Evolutionary conservation across 2,113 vertebrate species (phyloP), one percentile per base, ranked within the genome.

Genomic region (Anarrhichthys ocellatus): DNA sequence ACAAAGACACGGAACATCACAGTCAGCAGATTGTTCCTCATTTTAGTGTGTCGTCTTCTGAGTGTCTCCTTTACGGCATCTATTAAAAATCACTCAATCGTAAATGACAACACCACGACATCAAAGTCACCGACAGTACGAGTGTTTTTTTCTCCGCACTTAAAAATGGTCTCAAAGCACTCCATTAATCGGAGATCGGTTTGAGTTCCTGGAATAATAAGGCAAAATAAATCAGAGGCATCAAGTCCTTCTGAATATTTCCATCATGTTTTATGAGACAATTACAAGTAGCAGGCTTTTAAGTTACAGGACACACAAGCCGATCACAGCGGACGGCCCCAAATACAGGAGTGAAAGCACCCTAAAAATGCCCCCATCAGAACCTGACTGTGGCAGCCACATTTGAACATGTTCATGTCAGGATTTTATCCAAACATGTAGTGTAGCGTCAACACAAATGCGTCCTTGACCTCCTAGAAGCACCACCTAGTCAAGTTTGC

Each of bases 401-500:
- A 38, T 72, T 75, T 62, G 36, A 44, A 63, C 15, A 29, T 10
- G 9, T 15, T 20, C 24, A 67, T 65, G 58, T 64, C 52, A 52
- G 9, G 52, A 27, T 54, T 62, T 38, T 18, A 76, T 50, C 69
- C 27, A 70, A 64, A 74, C 27, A 73, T 65, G 32, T 24, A 14
- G 34, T 14, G 65, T 59, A 15, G 32, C 29, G 50, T 78, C 61
- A 50, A 73, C 42, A 78, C 0, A 59, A 50, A 64, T 22, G 40
- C 13, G 54, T 67, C 78, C 68, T 29, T 73, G 71, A 62, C 62
- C 56, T 54, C 65, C 44, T 63, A 22, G 22, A 66, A 64, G 46
- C 52, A 85, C 76, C 73, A 65, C 34, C 73, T 77, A 70, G 42
- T 62, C 40, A 59, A 13, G 36, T 61, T 54, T 72, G 62, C 17